Base-by-base conservation (phyloP, 2,797 vertebrate species). In the Anisognathus igniventris region DNA sequence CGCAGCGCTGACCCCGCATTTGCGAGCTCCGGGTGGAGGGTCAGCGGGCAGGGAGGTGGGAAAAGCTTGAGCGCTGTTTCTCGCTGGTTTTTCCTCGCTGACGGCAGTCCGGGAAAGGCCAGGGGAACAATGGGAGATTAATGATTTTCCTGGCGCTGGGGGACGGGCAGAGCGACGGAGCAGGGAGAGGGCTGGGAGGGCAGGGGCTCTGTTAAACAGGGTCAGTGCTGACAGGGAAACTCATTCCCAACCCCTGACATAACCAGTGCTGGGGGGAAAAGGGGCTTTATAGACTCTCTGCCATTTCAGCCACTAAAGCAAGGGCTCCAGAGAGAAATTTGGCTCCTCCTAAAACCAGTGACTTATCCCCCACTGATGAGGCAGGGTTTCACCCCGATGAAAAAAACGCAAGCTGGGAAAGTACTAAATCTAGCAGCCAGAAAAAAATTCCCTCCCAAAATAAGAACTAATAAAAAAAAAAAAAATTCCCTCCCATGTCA, bases 1-100 rank as follows among this genome's bases (percentile, higher is more conserved):
- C 0, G 0, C 31, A 33, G 61, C 31, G 37, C 54, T 7, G 15
- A 8, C 45, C 18, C 7, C 22, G 19, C 61, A 2, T 62, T 8
- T 5, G 71, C 31, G 6, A 45, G 68, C 53, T 10, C 53, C 3
- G 53, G 53, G 16, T 0, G 23, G n/a, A 62, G 28, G 18, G 3
- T 11, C 72, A 8, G 42, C 0, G 0, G 0, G 3, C 50, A 7
- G 27, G 31, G 54, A 84, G 27, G 27, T 3, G 40, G 86, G 39
- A 91, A 88, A 42, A 66, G 23, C 13, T 56, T 5, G 25, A 4
- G 60, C 1, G 7, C 61, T 48, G 39, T 33, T 72, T 18, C 79
- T 65, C 1, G 0, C 30, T 31, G 79, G 2, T 35, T 88, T 93
- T 86, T 66, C 62, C 75, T 61, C 50, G 67, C 71, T 4, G 14